Percentiles rank a stretch among this genome's conserved stretches.
phyloP scores from a whole-genome alignment of 2,888 invertebrate genomes.

The Lepidochrysops patricia region DNA sequence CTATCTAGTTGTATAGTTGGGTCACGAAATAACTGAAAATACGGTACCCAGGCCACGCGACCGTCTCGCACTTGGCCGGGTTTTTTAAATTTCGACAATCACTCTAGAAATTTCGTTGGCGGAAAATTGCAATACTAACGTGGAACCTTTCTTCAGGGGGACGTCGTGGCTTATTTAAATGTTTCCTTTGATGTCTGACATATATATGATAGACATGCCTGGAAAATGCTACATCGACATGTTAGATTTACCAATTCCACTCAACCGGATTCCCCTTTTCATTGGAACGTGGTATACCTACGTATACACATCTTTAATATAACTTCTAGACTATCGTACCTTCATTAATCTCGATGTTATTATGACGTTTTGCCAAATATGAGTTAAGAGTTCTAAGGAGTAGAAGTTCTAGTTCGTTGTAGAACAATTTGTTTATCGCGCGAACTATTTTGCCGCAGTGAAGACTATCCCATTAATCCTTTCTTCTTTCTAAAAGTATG shows the following conservation, averaged over 20 bases:
- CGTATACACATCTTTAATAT: background rate
- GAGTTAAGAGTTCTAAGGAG: too few relatives aligned
- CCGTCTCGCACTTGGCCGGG: background rate
- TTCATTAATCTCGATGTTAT: too few relatives aligned
- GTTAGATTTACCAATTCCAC: background rate
- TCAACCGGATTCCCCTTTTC: background rate
- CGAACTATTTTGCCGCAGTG: too few relatives aligned
- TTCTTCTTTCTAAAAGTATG: too few relatives aligned
- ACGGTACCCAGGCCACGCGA: background rate
- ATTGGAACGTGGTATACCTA: background rate
- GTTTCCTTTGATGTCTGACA: conserved; percentile 3
- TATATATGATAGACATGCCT: background rate
- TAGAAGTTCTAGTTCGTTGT: too few relatives aligned
- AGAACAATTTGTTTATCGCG: too few relatives aligned
- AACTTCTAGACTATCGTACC: too few relatives aligned
- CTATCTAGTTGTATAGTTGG: too few relatives aligned
- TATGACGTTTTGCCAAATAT: too few relatives aligned
- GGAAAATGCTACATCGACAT: background rate
- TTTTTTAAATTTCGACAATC: conserved; percentile 1
- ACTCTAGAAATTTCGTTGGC: background rate
- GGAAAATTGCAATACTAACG: conserved; percentile 5
- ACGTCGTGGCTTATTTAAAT: conserved; percentile 2
- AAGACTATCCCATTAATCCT: too few relatives aligned
- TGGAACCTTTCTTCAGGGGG: background rate
- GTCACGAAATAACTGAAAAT: background rate